Conservation (phyloP, 2,797 vertebrate genomes). For the Eupleurogrammus muticus region DNA sequence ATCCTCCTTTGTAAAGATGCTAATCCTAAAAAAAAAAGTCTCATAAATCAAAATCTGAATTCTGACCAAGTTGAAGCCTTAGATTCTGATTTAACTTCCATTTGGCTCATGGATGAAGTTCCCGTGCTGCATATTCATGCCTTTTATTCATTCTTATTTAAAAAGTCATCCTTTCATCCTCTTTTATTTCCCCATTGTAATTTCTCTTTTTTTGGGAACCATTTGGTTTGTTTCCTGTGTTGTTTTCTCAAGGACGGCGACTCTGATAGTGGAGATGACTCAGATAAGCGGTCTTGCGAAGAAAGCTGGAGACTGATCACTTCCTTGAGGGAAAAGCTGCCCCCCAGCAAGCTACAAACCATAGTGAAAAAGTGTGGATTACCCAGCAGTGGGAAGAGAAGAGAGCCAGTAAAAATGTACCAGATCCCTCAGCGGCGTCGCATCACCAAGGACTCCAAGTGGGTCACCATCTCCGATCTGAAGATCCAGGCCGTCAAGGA, state of each 20-base stretch:
- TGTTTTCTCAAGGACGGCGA: slow-evolving; percentile 99
- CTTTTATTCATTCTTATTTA: slow-evolving; percentile 80
- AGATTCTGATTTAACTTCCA: slow-evolving; percentile 34
- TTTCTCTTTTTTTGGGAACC: slow-evolving; percentile 88
- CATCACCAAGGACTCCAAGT: slow-evolving; percentile 97
- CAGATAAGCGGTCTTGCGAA: slow-evolving; percentile 99
- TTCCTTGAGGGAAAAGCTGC: slow-evolving; percentile 99
- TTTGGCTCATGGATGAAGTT: slow-evolving; percentile 59
- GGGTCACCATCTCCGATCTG: slow-evolving; percentile 98
- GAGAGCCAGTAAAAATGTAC: slow-evolving; percentile 98
- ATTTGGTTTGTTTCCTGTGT: slow-evolving; percentile 93
- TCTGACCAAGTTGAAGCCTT: slow-evolving; percentile 5
- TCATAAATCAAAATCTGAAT: slow-evolving; percentile 20
- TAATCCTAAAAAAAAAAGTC: slow-evolving; percentile 13
- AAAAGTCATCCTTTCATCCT: slow-evolving; percentile 83
- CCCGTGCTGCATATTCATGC: slow-evolving; percentile 87
- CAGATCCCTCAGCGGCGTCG: slow-evolving; percentile 96
- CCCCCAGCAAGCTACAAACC: slow-evolving; percentile 98
- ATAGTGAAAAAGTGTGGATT: slow-evolving; percentile 99
- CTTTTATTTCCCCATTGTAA: slow-evolving; percentile 89
- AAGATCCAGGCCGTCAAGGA: slow-evolving; percentile 99
- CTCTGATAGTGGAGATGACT: slow-evolving; percentile 99
- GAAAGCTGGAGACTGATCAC: slow-evolving; percentile 99
- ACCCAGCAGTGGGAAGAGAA: slow-evolving; percentile 98
- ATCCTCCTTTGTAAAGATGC: slow-evolving; percentile 21